Conservation (phyloP, 92 coral and sea anemone species). For the Bergia puertoricense region DNA sequence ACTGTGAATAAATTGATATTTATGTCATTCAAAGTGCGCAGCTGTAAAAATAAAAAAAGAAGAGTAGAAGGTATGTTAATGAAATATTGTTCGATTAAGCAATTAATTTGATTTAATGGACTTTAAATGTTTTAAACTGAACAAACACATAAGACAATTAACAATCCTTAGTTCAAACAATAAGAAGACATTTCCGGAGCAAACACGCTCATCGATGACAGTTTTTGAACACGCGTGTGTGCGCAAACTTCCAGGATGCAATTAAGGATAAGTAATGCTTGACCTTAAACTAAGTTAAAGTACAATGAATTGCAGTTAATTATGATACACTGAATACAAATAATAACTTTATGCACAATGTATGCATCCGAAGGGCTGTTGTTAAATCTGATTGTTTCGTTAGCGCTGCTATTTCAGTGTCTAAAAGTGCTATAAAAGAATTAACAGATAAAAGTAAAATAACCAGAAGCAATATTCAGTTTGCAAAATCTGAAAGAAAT, state of each 20-base stretch:
- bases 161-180: neutral
- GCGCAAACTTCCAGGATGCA: neutral
- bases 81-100: neutral
- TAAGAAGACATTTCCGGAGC: neutral
- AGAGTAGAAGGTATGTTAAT: neutral
- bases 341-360: too few species aligned
- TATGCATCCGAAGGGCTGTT: neutral
- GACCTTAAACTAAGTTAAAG: too few species aligned
- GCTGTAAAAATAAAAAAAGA: neutral
- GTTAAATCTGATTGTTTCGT: neutral
- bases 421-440: neutral
- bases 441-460: too few species aligned
- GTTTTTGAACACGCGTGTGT: neutral
- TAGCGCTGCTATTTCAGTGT: neutral
- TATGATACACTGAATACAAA: neutral
- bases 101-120: neutral
- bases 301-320: neutral
- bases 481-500: neutral
- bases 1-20: neutral
- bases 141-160: neutral
- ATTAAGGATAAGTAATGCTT: neutral
- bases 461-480: neutral
- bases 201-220: neutral
- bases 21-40: slow-evolving; percentile 10
- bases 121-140: neutral